These are phyloP conservation scores for Drosophila tsacasi DNA, from an alignment of 1,140 invertebrate species.

Conservation along the genomic window DNA sequence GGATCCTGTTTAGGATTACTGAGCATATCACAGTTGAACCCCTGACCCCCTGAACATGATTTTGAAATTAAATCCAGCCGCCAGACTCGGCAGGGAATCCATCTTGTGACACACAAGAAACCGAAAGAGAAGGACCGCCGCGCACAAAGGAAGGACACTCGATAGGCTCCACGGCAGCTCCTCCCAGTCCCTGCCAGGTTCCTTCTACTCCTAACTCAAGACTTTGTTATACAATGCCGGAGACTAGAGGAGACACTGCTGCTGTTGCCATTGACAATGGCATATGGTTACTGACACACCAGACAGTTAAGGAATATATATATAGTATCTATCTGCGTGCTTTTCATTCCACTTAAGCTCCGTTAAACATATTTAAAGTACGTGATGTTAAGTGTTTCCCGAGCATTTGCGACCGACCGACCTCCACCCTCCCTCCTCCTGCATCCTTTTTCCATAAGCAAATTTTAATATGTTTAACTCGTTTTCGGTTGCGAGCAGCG, in stretches of 20 bases:
- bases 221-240: conserved; percentile 28
- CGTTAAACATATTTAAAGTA: conserved; percentile 82
- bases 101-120: conserved; percentile 32
- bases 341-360: conserved; percentile 76
- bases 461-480: conserved; percentile 84
- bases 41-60: conserved; percentile 32
- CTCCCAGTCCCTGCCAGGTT: neutral
- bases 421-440: neutral
- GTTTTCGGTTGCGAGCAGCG: conserved; percentile 41
- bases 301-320: conserved; percentile 12
- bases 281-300: conserved; percentile 32
- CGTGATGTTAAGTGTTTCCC: conserved; percentile 74
- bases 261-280: conserved; percentile 52
- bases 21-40: conserved; percentile 28
- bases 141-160: conserved; percentile 39
- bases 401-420: conserved; percentile 42
- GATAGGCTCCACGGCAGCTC: conserved; percentile 24
- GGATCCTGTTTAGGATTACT: conserved; percentile 31
- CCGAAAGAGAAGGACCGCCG: neutral
- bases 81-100: conserved; percentile 19
- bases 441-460: conserved; percentile 62
- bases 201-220: neutral
- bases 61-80: conserved; percentile 39
- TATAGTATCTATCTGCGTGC: conserved; percentile 16
- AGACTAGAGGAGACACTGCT: conserved; percentile 8